These are phyloP conservation scores for Chloromyia formosa DNA, from an alignment of 2,888 invertebrate species.

Conservation along the genomic window DNA sequence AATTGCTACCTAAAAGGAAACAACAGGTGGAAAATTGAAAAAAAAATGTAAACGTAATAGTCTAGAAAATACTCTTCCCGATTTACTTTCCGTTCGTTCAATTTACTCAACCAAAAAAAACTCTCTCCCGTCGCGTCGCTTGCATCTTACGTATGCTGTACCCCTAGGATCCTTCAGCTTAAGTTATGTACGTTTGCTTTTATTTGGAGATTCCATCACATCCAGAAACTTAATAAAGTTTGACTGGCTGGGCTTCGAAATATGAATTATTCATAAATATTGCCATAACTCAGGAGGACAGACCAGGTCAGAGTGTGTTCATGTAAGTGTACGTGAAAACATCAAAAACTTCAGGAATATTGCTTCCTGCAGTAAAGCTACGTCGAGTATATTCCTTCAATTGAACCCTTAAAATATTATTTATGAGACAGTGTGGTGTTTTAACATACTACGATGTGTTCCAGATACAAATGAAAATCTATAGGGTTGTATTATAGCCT, in stretches of 20 bases:
- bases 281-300: neutral
- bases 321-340: neutral
- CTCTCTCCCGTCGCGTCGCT: no score
- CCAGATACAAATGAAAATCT: neutral
- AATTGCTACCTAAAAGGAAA: no score
- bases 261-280: slow-evolving; percentile 6
- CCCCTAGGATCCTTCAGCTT: neutral
- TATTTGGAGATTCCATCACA: neutral
- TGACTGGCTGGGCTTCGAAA: neutral
- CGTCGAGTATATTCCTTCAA: neutral
- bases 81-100: no score
- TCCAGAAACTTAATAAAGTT: neutral
- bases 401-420: neutral
- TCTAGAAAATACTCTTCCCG: no score
- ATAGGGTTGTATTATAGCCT: neutral
- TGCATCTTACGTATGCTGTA: neutral
- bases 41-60: no score
- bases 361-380: neutral
- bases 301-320: neutral
- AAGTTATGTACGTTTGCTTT: neutral
- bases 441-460: neutral
- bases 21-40: no score
- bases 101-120: no score
- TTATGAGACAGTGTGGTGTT: neutral
- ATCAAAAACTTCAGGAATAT: neutral